phyloP scores from a whole-genome alignment of 2,797 vertebrate genomes.

The Megalops cyprinoides region DNA sequence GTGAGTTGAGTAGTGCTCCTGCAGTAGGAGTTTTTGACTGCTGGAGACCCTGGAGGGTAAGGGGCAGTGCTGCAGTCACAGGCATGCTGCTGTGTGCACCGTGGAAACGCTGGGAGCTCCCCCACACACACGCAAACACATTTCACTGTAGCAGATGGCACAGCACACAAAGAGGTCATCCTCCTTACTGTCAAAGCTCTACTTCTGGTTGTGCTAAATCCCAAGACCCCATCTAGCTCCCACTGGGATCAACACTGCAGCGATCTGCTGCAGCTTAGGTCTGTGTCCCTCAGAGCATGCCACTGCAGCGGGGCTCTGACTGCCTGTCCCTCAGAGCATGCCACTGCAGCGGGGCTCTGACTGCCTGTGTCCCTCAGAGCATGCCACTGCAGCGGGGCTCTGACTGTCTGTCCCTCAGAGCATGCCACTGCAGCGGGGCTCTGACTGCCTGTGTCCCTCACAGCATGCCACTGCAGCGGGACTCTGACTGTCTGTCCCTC shows the following conservation, averaged over 20 bases:
- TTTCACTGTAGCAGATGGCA: conserved; percentile 61
- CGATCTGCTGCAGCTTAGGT: background rate
- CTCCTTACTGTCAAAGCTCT: conserved; percentile 58
- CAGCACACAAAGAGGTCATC: conserved; percentile 63
- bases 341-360: conserved; percentile 22
- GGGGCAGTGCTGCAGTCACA: no score
- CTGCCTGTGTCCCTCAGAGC: background rate
- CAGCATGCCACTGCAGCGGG: background rate
- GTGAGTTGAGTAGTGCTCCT: no score
- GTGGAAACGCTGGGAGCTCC: background rate
- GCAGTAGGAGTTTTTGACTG: no score
- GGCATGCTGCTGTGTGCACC: no score
- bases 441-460: background rate
- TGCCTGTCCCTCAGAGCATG: no score
- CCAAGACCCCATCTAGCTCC: conserved; percentile 57
- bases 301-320: no score
- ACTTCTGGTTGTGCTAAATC: conserved; percentile 66
- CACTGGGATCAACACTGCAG: conserved; percentile 47
- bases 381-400: background rate
- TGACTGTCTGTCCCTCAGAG: no score
- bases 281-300: background rate
- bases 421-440: conserved; percentile 29
- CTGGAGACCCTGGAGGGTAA: no score
- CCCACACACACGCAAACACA: conserved; percentile 37
- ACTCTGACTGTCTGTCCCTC: no score